Percentiles rank a stretch among this genome's conserved stretches.
phyloP scores from a whole-genome alignment of 2,888 invertebrate genomes.

The Archaeoteleia sp. region DNA sequence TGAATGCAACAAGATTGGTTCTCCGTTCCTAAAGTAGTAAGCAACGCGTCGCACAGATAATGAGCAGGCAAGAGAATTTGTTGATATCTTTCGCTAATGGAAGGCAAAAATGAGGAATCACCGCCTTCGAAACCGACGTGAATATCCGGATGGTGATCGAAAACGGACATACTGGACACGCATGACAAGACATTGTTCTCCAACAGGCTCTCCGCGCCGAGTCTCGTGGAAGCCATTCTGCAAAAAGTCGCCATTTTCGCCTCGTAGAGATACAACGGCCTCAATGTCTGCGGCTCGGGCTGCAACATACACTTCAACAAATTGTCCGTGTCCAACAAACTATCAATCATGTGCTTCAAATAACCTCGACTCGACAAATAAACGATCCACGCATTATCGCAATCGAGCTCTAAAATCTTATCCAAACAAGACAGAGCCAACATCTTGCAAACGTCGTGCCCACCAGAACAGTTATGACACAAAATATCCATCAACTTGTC shows the following conservation, averaged over 20 bases:
- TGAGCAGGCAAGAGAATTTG: constrained; percentile 89
- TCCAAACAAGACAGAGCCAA: constrained; percentile 89
- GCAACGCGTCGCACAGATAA: constrained; percentile 86
- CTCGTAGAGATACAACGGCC: constrained; percentile 89
- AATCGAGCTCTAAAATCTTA: constrained; percentile 85
- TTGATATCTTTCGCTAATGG: constrained; percentile 83
- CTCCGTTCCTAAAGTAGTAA: constrained; percentile 88
- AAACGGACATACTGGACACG: constrained; percentile 82
- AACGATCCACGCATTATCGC: constrained; percentile 81
- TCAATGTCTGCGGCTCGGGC: constrained; percentile 81
- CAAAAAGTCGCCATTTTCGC: constrained; percentile 89
- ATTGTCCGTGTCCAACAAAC: constrained; percentile 84
- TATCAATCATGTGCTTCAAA: constrained; percentile 88
- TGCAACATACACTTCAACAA: constrained; percentile 81
- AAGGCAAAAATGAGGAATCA: constrained; percentile 78
- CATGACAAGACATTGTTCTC: constrained; percentile 79
- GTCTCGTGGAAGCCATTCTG: constrained; percentile 81
- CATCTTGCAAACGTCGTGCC: constrained; percentile 93
- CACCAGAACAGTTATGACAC: constrained; percentile 90
- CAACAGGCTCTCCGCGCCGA: constrained; percentile 81
- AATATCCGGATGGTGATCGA: constrained; percentile 84
- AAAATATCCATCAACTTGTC: constrained; percentile 87
- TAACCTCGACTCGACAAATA: constrained; percentile 82
- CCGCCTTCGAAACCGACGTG: constrained; percentile 66
- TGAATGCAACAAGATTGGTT: constrained; percentile 89